Evolutionary conservation across 2,888 invertebrate genomes (phyloP).

Genomic region (Pollenia griseotomentosa): DNA sequence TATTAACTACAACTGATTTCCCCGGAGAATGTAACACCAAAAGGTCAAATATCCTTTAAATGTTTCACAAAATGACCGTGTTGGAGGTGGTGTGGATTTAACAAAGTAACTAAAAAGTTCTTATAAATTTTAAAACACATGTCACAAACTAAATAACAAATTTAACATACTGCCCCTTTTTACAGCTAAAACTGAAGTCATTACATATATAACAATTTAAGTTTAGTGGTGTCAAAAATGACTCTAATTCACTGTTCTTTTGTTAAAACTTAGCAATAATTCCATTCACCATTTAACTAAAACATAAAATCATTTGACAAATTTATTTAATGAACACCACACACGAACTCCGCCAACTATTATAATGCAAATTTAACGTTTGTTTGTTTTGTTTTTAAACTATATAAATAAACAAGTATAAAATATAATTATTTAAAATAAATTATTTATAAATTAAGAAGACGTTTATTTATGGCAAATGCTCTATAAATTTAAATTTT

Average conservation of each 20-base stretch:
- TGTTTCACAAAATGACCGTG: too few relatives aligned
- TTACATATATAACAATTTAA: neutral
- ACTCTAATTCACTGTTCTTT: neutral
- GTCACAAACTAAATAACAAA: too few relatives aligned
- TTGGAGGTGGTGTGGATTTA: too few relatives aligned
- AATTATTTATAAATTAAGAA: neutral
- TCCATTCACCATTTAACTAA: neutral
- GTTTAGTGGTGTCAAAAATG: conserved; percentile 14
- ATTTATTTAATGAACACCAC: neutral
- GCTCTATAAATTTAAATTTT: neutral
- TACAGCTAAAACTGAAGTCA: too few relatives aligned
- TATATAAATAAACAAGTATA: neutral
- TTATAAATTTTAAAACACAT: too few relatives aligned
- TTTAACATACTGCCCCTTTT: too few relatives aligned
- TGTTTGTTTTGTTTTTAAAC: neutral
- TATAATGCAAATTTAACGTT: conserved; percentile 22
- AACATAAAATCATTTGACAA: conserved; percentile 19
- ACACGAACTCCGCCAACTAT: neutral
- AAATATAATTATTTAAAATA: conserved; percentile 10
- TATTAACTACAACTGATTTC: too few relatives aligned
- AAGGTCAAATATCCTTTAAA: too few relatives aligned
- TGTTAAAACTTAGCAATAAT: neutral
- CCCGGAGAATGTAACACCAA: too few relatives aligned
- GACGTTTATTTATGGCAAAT: neutral
- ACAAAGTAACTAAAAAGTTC: too few relatives aligned